Conservation (phyloP, 2,113 vertebrate genomes). For the Balaeniceps rex region DNA sequence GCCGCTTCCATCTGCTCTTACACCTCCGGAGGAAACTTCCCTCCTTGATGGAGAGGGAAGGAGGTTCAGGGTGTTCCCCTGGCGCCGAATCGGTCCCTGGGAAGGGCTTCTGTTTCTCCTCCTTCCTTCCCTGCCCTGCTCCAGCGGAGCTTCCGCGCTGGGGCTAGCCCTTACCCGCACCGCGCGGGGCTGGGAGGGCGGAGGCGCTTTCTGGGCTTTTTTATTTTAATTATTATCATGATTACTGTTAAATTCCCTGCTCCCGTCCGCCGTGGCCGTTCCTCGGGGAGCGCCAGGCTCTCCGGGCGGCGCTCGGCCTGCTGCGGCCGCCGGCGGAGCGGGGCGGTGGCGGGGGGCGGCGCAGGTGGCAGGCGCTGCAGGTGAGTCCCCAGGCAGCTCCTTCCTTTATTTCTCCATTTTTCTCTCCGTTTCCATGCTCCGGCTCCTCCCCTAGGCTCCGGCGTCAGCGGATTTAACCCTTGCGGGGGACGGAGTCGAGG, state of each 20-base stretch:
- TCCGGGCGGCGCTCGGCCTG: too few species aligned
- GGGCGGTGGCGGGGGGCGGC: background rate
- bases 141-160: background rate
- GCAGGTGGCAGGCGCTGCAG: slow-evolving; percentile 8
- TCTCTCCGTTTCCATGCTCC: background rate
- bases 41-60: background rate
- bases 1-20: background rate
- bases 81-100: background rate
- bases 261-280: background rate
- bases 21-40: background rate
- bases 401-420: background rate
- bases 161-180: background rate
- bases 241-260: background rate
- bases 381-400: background rate
- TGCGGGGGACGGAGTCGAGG: background rate
- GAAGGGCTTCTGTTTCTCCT: background rate
- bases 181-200: background rate
- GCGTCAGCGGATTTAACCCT: background rate
- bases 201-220: background rate
- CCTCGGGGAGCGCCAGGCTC: background rate
- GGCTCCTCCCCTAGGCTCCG: background rate
- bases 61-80: background rate
- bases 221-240: background rate
- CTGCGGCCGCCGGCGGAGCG: too few species aligned
- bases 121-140: background rate